These are phyloP conservation scores for Pyrocoelia pectoralis DNA, from an alignment of 2,888 invertebrate genomes.

Conservation along the genomic window DNA sequence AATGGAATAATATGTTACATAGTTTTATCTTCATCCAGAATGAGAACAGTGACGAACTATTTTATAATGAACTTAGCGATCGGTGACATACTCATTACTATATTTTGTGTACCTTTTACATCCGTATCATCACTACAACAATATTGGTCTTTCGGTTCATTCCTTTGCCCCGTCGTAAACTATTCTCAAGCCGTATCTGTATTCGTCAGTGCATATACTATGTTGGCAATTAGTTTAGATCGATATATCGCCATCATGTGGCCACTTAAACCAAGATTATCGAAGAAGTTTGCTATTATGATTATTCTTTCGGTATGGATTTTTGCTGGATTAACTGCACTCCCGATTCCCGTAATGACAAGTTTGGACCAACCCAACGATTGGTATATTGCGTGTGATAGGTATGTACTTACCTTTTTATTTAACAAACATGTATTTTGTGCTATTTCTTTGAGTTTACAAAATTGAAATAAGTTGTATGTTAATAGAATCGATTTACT, in stretches of 20 bases:
- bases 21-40: conserved; percentile 81
- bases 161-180: conserved; percentile 84
- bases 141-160: conserved; percentile 90
- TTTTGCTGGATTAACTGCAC: conserved; percentile 78
- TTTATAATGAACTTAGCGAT: conserved; percentile 90
- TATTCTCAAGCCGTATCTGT: conserved; percentile 84
- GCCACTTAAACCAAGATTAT: conserved; percentile 82
- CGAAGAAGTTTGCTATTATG: conserved; percentile 73
- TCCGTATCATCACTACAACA: conserved; percentile 82
- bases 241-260: conserved; percentile 90
- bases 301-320: conserved; percentile 78
- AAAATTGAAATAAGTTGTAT: too few species aligned
- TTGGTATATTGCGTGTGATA: conserved; percentile 71
- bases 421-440: too few species aligned
- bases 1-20: conserved; percentile 87
- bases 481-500: too few species aligned
- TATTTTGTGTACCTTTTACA: conserved; percentile 91
- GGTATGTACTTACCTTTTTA: conserved; percentile 54
- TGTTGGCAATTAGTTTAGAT: conserved; percentile 90
- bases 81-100: conserved; percentile 88
- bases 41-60: conserved; percentile 92
- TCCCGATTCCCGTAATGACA: conserved; percentile 82
- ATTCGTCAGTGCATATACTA: conserved; percentile 86
- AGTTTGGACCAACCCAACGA: conserved; percentile 68
- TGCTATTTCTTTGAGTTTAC: too few species aligned